Evolutionary conservation across 2,113 vertebrate species (phyloP), one percentile per base, ranked within the genome.

Genomic region (Brachyhypopomus gauderio): DNA sequence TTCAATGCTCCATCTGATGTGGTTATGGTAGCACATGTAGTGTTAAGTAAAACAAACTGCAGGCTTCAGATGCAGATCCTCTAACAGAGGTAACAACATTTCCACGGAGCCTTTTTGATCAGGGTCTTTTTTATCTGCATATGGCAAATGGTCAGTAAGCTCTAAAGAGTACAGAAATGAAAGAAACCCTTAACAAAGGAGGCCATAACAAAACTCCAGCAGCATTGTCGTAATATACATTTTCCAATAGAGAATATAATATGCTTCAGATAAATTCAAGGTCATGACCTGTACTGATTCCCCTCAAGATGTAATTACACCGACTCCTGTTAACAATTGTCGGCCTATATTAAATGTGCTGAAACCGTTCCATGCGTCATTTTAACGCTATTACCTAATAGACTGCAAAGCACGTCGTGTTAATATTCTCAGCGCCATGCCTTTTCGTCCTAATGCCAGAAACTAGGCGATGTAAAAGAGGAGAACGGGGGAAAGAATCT

Each of bases 11-110:
- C 73, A 72, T 83, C 77, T 77, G 60, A 63, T 77, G 77, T 69
- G 82, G 79, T 45, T 56, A 71, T 17, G 55, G 55, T 16, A 23
- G 77, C 38, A 55, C 81, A 83, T 48, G 66, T 79, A 72, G 83
- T 38, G 30, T 30, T 30, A 30, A 30, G 30, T 30, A 30, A 16
- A 67, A 64, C 48, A 83, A 79, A 85, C 58, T 56, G 71, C 34
- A 72, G 70, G 77, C 77, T 80, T 80, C 70, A 72, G 14, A 20
- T 77, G 55, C 84, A 85, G 84, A 85, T 85, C 81, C 63, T 81
- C 81, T 27, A 19, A 30, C 48, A 73, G 34, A 79, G 78, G 77
- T 83, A 77, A 79, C 64, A 71, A 64, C 14, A 72, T 55, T 52
- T 56, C 78, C 72, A 62, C 20, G 0, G 19, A 56, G 36, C 19